phyloP scores from a whole-genome alignment of 2,888 invertebrate genomes.

The Troides helena region DNA sequence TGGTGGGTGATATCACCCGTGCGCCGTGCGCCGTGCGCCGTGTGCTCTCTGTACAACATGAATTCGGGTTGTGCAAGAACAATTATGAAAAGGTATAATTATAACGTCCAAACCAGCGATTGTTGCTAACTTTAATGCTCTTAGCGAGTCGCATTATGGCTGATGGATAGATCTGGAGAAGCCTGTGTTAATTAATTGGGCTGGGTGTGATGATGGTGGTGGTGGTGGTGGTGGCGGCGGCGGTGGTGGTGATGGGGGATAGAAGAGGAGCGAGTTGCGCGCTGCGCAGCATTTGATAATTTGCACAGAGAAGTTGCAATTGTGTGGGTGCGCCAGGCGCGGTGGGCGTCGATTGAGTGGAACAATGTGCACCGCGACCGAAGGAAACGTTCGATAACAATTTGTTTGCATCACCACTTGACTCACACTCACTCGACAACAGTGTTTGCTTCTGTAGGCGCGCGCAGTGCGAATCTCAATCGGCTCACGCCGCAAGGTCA shows the following conservation, averaged over 20 bases:
- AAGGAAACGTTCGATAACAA: slow-evolving; percentile 35
- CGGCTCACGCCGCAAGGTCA: slow-evolving; percentile 30
- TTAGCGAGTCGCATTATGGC: too few species aligned
- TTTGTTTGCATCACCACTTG: slow-evolving; percentile 38
- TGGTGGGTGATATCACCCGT: neutral
- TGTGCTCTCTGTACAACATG: neutral
- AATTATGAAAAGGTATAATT: too few species aligned
- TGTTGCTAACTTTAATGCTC: too few species aligned
- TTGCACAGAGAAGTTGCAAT: neutral
- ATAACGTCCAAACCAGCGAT: too few species aligned
- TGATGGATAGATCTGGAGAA: too few species aligned
- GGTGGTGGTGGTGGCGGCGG: too few species aligned
- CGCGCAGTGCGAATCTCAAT: slow-evolving; percentile 30
- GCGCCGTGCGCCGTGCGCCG: too few species aligned
- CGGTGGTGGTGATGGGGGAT: too few species aligned
- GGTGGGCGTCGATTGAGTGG: slow-evolving; percentile 25
- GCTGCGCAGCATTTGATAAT: neutral
- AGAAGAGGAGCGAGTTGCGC: neutral
- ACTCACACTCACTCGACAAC: slow-evolving; percentile 34
- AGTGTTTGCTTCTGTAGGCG: slow-evolving; percentile 33
- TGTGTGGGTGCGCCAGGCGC: too few species aligned
- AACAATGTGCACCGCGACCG: slow-evolving; percentile 32
- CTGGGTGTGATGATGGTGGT: too few species aligned
- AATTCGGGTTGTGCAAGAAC: too few species aligned
- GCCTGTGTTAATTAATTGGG: too few species aligned